Evolutionary conservation across 2,113 vertebrate genomes (phyloP), one percentile per base, ranked within the genome.

Genomic region (Sylvilagus bachmani): DNA sequence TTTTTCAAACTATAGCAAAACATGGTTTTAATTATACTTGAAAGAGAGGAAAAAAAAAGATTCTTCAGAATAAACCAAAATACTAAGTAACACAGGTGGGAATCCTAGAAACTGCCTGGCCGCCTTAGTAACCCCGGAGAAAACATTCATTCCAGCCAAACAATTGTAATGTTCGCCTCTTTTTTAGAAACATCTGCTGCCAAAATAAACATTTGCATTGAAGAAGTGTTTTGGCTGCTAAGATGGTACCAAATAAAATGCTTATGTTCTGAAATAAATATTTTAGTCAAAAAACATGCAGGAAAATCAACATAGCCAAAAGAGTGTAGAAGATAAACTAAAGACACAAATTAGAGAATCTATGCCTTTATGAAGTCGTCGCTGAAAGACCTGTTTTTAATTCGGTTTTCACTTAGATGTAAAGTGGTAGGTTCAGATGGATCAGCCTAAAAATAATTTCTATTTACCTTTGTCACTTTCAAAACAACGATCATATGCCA

Each of bases 121-220:
- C 83, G 66, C 74, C 84, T 95, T 90, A 97, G 88, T 67, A 92
- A 91, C 70, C 78, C 83, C 53, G 86, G 93, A 94, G 93, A 96
- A 96, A 96, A 95, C 91, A 94, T 95, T 90, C 79, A 90, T 93
- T 96, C 96, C 95, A 91, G 62, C 78, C 95, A 93, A 96, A 96
- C 94, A 90, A 96, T 73, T 90, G 53, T 79, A 90, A 92, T 86
- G 85, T 96, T 94, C 95, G 66, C 69, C 96, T 95, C 88, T 82
- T 93, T 97, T 94, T 90, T 51, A 96, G 86, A 96, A 97, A 91
- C 75, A 92, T 80, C 93, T 90, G 82, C 78, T 92, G 95, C 97
- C 97, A 97, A 94, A 94, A 96, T 91, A 97, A 96, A 95, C 86
- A 95, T 95, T 88, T 95, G 86, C 79, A 80, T 44, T 95, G 74